Evolutionary conservation across 1,140 invertebrate genomes (phyloP).

Genomic region (Hyles vespertilio): DNA sequence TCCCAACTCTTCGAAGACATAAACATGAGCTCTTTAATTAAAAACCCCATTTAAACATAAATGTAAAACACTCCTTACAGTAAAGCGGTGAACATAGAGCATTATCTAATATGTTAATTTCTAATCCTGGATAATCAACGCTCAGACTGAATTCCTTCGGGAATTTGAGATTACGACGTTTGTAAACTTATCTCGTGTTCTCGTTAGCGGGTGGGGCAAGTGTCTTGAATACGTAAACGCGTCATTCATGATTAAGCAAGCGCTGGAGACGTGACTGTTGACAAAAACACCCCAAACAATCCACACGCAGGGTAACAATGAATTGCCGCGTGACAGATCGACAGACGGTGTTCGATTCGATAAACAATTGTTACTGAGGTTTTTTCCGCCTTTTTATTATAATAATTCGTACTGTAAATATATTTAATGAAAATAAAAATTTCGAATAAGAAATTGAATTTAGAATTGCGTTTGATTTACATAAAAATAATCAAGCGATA

Average conservation of each 20-base stretch:
- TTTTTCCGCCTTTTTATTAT: no score
- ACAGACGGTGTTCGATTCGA: no score
- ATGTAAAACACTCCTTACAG: slow-evolving; percentile 12
- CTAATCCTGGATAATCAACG: slow-evolving; percentile 63
- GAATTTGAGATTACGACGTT: slow-evolving; percentile 59
- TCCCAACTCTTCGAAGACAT: no score
- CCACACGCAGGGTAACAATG: background rate
- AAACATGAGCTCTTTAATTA: no score
- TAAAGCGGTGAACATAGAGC: slow-evolving; percentile 21
- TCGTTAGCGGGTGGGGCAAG: slow-evolving; percentile 57
- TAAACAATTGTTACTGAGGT: no score
- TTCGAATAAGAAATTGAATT: no score
- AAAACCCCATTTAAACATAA: no score
- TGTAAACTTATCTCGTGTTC: slow-evolving; percentile 68
- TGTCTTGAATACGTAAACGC: slow-evolving; percentile 66
- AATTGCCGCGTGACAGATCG: no score
- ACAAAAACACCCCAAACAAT: slow-evolving; percentile 39
- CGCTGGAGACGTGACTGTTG: slow-evolving; percentile 48
- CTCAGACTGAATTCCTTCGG: slow-evolving; percentile 47
- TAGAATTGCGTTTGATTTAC: no score
- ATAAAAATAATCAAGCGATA: no score
- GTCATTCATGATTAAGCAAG: slow-evolving; percentile 65
- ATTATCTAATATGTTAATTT: slow-evolving; percentile 61
- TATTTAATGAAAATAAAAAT: no score
- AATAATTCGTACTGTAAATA: no score